Percentiles rank a stretch among this genome's conserved stretches.
phyloP scores from a whole-genome alignment of 2,888 invertebrate species.

The Allolobophora icterica region DNA sequence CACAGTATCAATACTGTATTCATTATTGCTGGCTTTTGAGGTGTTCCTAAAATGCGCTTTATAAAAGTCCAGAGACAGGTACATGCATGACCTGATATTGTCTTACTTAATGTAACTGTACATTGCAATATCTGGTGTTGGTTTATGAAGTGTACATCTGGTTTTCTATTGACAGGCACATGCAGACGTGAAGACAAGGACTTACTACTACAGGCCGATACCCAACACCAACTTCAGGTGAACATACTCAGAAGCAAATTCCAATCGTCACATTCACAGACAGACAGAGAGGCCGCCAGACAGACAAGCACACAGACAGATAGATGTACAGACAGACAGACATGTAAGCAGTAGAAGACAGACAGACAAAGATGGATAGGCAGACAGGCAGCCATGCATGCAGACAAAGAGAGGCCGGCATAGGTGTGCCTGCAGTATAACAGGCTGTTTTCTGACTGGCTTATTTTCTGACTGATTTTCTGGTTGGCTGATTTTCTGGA shows the following conservation, averaged over 20 bases:
- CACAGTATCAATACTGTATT: too few relatives aligned
- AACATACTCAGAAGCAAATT: neutral
- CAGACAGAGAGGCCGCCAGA: neutral
- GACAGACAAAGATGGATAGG: neutral
- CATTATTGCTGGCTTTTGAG: too few relatives aligned
- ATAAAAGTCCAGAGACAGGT: too few relatives aligned
- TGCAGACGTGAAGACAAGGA: constrained; percentile 57
- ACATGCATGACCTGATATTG: too few relatives aligned
- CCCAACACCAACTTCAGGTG: constrained; percentile 64
- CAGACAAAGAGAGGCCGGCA: too few relatives aligned
- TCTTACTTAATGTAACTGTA: neutral
- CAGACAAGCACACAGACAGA: neutral
- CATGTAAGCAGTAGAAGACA: neutral
- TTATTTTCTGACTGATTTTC: too few relatives aligned
- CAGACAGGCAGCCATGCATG: neutral
- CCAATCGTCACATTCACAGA: neutral
- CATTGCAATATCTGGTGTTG: neutral
- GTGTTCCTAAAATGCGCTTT: too few relatives aligned
- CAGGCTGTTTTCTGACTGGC: too few relatives aligned
- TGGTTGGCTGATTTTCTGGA: too few relatives aligned
- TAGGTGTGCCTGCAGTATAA: too few relatives aligned
- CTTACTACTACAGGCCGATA: constrained; percentile 60
- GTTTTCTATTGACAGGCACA: constrained; percentile 54
- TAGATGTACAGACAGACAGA: neutral
- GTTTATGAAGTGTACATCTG: neutral